A percentile compares a stretch with the other conserved stretches of the same genome.
These are phyloP conservation scores for Cantharis flavilabris DNA, from an alignment of 2,888 invertebrate genomes.

Conservation along the genomic window DNA sequence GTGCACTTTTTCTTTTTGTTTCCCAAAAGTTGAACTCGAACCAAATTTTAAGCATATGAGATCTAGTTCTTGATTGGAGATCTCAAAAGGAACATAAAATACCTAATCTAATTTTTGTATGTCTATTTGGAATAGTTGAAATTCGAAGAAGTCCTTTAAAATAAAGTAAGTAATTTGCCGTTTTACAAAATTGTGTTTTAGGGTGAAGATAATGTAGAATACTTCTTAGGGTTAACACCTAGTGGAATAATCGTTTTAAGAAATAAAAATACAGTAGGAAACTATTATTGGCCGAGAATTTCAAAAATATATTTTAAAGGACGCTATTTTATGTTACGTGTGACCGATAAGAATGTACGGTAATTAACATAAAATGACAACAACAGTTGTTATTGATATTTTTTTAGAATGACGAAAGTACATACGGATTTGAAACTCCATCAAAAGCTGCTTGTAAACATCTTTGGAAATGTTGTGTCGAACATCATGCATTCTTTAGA, in stretches of 20 bases:
- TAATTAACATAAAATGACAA: constrained; percentile 32
- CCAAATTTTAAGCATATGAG: too few species aligned
- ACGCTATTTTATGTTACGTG: constrained; percentile 94
- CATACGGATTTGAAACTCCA: constrained; percentile 95
- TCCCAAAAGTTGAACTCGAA: too few species aligned
- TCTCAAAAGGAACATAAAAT: too few species aligned
- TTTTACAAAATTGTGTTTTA: constrained; percentile 52
- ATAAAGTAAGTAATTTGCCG: not conserved
- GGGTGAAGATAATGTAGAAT: constrained; percentile 96
- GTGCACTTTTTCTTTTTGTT: too few species aligned
- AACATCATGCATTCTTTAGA: constrained; percentile 93
- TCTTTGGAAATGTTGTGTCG: constrained; percentile 94
- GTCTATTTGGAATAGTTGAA: not conserved
- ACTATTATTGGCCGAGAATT: constrained; percentile 98
- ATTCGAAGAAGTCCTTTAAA: not conserved
- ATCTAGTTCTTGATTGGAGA: too few species aligned
- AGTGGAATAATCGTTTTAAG: constrained; percentile 93
- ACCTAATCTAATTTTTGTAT: too few species aligned
- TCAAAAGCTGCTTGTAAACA: constrained; percentile 92
- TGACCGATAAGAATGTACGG: constrained; percentile 91
- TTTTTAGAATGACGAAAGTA: constrained; percentile 85
- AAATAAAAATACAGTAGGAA: constrained; percentile 95
- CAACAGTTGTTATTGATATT: constrained; percentile 7
- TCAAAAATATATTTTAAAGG: constrained; percentile 96
- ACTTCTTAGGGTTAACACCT: constrained; percentile 93